Percentiles rank a stretch among this genome's conserved stretches.
phyloP scores from a whole-genome alignment of 2,888 invertebrate species.

The Conchocele bisecta region DNA sequence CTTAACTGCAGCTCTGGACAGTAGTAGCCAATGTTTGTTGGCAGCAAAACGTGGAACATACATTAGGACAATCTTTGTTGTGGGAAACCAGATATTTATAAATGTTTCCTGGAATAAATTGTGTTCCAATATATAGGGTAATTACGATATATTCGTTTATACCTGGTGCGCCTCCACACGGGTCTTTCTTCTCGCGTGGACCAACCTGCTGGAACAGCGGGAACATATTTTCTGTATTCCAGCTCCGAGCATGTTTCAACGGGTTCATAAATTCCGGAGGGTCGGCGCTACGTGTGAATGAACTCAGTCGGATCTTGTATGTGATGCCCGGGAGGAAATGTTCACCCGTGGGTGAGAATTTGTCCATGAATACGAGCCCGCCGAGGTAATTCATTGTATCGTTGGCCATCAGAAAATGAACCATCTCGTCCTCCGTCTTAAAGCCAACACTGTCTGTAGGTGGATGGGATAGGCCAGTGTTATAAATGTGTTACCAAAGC shows the following conservation, averaged over 20 bases:
- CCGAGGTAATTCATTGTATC: constrained; percentile 62
- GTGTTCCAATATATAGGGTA: not conserved
- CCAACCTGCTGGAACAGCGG: constrained; percentile 87
- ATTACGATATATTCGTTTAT: no score
- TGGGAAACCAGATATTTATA: not conserved
- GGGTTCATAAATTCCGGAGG: constrained; percentile 33
- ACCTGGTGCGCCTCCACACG: constrained; percentile 87
- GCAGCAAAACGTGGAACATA: not conserved
- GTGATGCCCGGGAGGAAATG: constrained; percentile 43
- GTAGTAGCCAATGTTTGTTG: not conserved
- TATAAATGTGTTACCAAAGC: no score
- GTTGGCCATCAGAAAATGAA: constrained; percentile 74
- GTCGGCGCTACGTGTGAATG: constrained; percentile 53
- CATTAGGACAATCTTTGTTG: not conserved
- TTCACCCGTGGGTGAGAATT: constrained; percentile 22
- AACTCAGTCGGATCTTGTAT: constrained; percentile 69
- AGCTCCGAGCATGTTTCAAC: constrained; percentile 83
- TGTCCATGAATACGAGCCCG: constrained; percentile 67
- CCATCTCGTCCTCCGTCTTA: constrained; percentile 80
- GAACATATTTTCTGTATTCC: constrained; percentile 89
- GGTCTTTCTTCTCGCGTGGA: constrained; percentile 85
- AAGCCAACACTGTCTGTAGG: constrained; percentile 71
- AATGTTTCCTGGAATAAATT: not conserved
- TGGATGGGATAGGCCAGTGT: no score
- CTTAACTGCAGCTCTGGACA: no score